These are phyloP conservation scores for Psococerastis gibbosa DNA, from an alignment of 2,888 invertebrate species.

Conservation along the genomic window DNA sequence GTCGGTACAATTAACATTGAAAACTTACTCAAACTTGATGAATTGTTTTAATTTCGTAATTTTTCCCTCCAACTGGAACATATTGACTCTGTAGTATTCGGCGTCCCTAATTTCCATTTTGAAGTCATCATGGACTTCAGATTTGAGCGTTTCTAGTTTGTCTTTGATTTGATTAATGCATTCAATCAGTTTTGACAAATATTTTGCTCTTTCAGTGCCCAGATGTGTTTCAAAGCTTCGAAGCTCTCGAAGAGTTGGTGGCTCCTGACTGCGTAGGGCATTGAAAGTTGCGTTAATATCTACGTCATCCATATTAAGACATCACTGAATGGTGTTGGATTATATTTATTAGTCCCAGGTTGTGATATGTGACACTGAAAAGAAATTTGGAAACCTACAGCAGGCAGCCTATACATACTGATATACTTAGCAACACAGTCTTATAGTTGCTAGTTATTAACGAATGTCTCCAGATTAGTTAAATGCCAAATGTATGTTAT, in stretches of 20 bases:
- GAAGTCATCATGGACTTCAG: conserved; percentile 3
- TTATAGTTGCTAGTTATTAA: too few species aligned
- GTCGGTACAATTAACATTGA: too few species aligned
- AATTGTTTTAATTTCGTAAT: neutral
- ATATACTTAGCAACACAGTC: too few species aligned
- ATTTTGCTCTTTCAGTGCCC: neutral
- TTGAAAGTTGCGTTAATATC: too few species aligned
- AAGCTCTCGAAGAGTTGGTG: conserved; percentile 3
- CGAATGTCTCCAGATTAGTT: too few species aligned
- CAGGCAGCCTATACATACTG: too few species aligned
- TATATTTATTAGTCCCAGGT: too few species aligned
- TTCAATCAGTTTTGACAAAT: neutral
- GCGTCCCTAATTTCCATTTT: conserved; percentile 5
- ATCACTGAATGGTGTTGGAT: too few species aligned
- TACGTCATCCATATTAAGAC: too few species aligned
- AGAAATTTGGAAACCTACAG: too few species aligned
- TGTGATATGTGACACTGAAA: too few species aligned
- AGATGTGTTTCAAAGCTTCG: conserved; percentile 2
- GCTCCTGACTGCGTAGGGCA: neutral
- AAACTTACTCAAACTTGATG: conserved; percentile 2
- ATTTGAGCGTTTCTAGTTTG: neutral
- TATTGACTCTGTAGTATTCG: conserved; percentile 5
- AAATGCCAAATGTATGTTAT: too few species aligned
- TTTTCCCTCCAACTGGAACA: conserved; percentile 9
- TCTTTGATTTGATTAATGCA: neutral